Conservation (phyloP, 2,888 invertebrate genomes). For the Orthonychiurus folsomi region DNA sequence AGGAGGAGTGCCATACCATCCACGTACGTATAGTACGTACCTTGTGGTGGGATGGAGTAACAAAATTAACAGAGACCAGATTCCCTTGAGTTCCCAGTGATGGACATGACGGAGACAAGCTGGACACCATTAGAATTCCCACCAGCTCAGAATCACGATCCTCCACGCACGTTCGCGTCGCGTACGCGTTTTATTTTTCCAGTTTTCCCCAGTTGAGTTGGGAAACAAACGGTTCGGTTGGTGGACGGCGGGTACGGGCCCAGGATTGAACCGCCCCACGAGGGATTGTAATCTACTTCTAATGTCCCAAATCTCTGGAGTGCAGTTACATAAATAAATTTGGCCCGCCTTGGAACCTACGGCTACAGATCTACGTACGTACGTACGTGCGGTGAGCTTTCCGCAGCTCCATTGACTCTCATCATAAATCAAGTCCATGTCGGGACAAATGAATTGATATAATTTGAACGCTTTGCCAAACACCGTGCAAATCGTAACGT, state of each 20-base stretch:
- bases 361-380: no score
- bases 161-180: no score
- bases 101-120: neutral
- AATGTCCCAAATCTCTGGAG: neutral
- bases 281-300: neutral
- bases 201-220: no score
- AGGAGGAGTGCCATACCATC: no score
- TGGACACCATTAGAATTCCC: neutral
- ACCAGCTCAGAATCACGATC: neutral
- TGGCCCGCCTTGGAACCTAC: neutral
- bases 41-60: neutral
- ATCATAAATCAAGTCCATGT: no score
- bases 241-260: no score
- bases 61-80: neutral
- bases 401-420: no score
- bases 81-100: neutral
- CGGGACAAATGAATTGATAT: neutral
- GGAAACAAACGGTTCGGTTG: no score
- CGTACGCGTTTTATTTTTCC: no score
- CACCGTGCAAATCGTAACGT: no score
- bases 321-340: neutral
- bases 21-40: neutral
- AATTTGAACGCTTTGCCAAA: neutral
- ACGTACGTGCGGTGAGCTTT: no score
- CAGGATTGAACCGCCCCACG: no score